phyloP scores from a whole-genome alignment of 2,113 vertebrate genomes.

The Xenus cinereus region DNA sequence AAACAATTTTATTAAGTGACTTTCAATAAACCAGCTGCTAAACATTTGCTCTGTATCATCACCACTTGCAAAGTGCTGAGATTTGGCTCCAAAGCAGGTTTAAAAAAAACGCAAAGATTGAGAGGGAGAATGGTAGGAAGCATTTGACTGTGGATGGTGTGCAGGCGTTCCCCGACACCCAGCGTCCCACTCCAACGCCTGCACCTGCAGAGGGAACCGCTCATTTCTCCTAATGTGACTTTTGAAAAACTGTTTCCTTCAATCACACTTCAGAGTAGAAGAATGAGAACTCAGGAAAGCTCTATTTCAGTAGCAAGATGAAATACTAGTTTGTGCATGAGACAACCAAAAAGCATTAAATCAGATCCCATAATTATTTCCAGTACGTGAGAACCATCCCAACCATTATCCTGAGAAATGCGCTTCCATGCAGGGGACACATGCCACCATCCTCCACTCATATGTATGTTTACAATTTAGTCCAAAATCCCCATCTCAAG shows the following conservation, averaged over 20 bases:
- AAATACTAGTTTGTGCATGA: not conserved
- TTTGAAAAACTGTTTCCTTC: not conserved
- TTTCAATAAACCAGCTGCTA: constrained; percentile 52
- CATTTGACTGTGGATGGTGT: not conserved
- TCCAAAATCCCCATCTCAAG: not conserved
- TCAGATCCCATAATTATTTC: not conserved
- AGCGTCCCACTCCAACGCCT: not conserved
- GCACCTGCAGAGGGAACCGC: not conserved
- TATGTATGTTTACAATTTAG: not conserved
- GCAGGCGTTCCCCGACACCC: not conserved
- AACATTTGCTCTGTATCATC: constrained; percentile 52
- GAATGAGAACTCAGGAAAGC: not conserved
- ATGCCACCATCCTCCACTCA: not conserved
- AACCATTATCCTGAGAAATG: not conserved
- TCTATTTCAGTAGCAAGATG: not conserved
- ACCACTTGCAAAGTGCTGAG: not conserved
- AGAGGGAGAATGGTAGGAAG: not conserved
- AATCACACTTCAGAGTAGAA: not conserved
- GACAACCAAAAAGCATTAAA: not conserved
- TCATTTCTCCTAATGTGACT: not conserved
- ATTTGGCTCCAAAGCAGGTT: constrained; percentile 6
- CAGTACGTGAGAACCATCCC: not conserved
- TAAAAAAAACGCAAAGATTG: not conserved
- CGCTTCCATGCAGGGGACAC: not conserved
- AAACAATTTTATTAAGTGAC: constrained; percentile 58